Percentiles rank a stretch among this genome's conserved stretches.
Evolutionary conservation across 2,113 vertebrate genomes (phyloP).

Genomic region (Protomyctophum bolini): DNA sequence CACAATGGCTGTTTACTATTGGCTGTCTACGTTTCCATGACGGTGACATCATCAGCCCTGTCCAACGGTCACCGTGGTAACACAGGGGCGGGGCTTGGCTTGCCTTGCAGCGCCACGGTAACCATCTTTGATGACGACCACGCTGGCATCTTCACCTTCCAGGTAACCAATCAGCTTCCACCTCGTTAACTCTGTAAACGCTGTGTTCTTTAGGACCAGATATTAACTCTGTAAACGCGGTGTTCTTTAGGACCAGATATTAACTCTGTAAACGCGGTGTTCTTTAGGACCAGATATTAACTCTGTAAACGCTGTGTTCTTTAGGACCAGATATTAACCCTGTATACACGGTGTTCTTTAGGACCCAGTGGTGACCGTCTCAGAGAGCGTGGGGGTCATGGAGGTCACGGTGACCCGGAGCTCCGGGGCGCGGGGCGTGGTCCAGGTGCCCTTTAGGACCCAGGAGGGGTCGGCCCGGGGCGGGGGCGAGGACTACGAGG

Average conservation of each 20-base stretch:
- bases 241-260: conserved; percentile 80
- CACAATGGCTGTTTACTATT: no score
- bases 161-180: no score
- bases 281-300: conserved; percentile 82
- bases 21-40: no score
- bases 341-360: no score
- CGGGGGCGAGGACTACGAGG: conserved; percentile 96
- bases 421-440: conserved; percentile 90
- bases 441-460: conserved; percentile 93
- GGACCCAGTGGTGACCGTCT: conserved; percentile 85
- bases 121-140: conserved; percentile 97
- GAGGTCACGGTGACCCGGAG: conserved; percentile 92
- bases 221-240: no score
- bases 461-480: conserved; percentile 90
- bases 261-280: no score
- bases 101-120: conserved; percentile 86
- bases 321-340: no score
- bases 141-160: conserved; percentile 93
- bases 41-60: no score
- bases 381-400: conserved; percentile 93
- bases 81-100: conserved; percentile 80
- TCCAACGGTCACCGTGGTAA: conserved; percentile 30
- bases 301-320: no score
- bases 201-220: conserved; percentile 80
- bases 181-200: no score